Percentiles rank a stretch among this genome's conserved stretches.
These are phyloP conservation scores for Patella ulyssiponensis DNA, from an alignment of 2,888 invertebrate species.

Conservation along the genomic window DNA sequence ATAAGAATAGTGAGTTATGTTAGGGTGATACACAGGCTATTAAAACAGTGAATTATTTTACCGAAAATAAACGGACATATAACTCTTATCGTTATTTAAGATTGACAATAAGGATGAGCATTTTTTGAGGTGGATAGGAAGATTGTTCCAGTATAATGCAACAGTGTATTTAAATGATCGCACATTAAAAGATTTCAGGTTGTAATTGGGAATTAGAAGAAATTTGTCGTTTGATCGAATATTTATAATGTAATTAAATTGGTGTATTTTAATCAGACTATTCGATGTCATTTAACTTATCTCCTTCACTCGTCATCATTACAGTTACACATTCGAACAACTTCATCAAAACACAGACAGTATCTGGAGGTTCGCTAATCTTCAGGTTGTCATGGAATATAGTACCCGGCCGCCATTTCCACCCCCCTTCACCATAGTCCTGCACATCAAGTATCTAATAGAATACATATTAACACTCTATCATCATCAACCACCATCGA, in stretches of 20 bases:
- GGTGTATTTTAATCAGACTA: background rate
- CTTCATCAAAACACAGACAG: conserved; percentile 57
- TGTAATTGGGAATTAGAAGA: too few species aligned
- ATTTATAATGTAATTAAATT: background rate
- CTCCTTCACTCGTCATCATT: conserved; percentile 18
- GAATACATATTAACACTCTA: background rate
- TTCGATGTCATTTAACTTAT: background rate
- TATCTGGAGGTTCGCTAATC: conserved; percentile 60
- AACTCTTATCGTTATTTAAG: too few species aligned
- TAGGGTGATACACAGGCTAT: too few species aligned
- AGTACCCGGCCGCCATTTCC: conserved; percentile 53
- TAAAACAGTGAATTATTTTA: too few species aligned
- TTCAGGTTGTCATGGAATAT: conserved; percentile 57
- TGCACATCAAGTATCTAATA: conserved; percentile 42
- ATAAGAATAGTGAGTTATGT: too few species aligned
- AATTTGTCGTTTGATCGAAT: background rate
- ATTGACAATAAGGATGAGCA: too few species aligned
- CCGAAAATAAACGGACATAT: too few species aligned
- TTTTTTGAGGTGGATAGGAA: too few species aligned
- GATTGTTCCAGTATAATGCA: too few species aligned
- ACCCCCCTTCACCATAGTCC: conserved; percentile 54
- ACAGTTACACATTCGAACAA: conserved; percentile 57
- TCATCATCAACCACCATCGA: background rate
- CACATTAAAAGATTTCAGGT: too few species aligned
- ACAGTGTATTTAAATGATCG: too few species aligned